A percentile compares a stretch with the other conserved stretches of the same genome.
These are phyloP conservation scores for Branchipolynoe longqiensis DNA, from an alignment of 2,888 invertebrate species.

Conservation along the genomic window DNA sequence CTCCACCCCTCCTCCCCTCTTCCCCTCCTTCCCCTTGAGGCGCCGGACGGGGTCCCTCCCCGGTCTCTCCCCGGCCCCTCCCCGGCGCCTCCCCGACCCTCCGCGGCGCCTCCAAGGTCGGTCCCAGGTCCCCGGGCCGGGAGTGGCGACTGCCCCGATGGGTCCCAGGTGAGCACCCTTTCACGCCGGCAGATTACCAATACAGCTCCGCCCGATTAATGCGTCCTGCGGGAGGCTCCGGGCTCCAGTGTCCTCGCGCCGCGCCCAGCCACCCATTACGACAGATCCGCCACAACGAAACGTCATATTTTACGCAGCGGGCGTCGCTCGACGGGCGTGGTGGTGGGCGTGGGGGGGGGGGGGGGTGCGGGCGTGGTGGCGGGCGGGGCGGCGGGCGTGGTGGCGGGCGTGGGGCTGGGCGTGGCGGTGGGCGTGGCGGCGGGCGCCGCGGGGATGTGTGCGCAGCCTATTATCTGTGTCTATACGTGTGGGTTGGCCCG, in stretches of 20 bases:
- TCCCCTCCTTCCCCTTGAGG: background rate
- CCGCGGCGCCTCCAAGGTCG: too few species aligned
- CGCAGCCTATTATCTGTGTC: background rate
- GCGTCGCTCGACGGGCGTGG: background rate
- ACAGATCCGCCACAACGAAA: slow-evolving; percentile 40
- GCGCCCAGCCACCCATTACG: slow-evolving; percentile 38
- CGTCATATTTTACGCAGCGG: slow-evolving; percentile 32
- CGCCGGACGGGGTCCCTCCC: too few species aligned
- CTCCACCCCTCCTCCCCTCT: background rate
- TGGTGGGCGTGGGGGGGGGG: too few species aligned
- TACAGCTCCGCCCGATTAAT: slow-evolving; percentile 43
- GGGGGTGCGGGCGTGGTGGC: too few species aligned
- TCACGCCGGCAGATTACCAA: slow-evolving; percentile 47
- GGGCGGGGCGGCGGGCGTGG: too few species aligned
- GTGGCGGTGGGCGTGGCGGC: too few species aligned
- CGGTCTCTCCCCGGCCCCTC: background rate
- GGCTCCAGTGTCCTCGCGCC: background rate
- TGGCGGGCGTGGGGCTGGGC: background rate
- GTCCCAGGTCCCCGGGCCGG: too few species aligned
- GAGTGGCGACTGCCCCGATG: slow-evolving; percentile 24
- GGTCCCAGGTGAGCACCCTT: slow-evolving; percentile 26
- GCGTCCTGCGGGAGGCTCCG: slow-evolving; percentile 3
- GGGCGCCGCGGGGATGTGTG: background rate
- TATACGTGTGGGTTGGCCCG: background rate
- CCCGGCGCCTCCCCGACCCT: too few species aligned